Percentiles rank a stretch among this genome's conserved stretches.
Conservation (phyloP, 1,140 invertebrate species). For the Papilio dardanus region DNA sequence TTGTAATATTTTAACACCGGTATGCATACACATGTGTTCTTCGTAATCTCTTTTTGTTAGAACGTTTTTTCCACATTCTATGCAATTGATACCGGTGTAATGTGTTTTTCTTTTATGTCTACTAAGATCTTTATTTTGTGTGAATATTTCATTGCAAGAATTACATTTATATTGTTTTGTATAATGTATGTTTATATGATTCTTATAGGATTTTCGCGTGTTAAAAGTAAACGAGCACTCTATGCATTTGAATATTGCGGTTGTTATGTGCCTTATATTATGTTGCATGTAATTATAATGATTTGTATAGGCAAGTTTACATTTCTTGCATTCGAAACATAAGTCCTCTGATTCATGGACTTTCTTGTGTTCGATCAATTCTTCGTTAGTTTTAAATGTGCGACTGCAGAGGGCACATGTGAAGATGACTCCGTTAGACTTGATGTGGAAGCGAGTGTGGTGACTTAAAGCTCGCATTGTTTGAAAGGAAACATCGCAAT, state of each 20-base stretch:
- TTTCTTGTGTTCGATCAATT: conserved; percentile 23
- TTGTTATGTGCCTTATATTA: background rate
- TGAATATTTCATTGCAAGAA: conserved; percentile 28
- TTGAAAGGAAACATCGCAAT: background rate
- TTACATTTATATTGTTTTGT: conserved; percentile 33
- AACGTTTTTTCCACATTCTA: conserved; percentile 22
- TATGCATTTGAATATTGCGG: background rate
- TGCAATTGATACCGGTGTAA: background rate
- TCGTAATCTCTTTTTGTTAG: background rate
- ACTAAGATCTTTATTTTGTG: conserved; percentile 2
- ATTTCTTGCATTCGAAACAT: conserved; percentile 10
- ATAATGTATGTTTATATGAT: conserved; percentile 13
- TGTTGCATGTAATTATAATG: conserved; percentile 12
- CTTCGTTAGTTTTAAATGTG: conserved; percentile 4
- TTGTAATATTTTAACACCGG: conserved; percentile 37
- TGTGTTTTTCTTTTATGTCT: conserved; percentile 7
- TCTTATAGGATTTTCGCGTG: background rate
- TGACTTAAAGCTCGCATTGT: background rate
- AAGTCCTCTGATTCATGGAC: conserved; percentile 3
- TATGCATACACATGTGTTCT: conserved; percentile 39
- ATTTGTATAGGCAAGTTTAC: background rate
- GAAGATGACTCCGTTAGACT: background rate
- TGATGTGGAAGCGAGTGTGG: background rate
- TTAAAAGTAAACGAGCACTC: conserved; percentile 15
- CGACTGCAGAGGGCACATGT: conserved; percentile 13